Percentiles rank a stretch among this genome's conserved stretches.
phyloP scores from a whole-genome alignment of 2,113 vertebrate genomes.

The crab-eating macaque (Macaca fascicularis) region DNA sequence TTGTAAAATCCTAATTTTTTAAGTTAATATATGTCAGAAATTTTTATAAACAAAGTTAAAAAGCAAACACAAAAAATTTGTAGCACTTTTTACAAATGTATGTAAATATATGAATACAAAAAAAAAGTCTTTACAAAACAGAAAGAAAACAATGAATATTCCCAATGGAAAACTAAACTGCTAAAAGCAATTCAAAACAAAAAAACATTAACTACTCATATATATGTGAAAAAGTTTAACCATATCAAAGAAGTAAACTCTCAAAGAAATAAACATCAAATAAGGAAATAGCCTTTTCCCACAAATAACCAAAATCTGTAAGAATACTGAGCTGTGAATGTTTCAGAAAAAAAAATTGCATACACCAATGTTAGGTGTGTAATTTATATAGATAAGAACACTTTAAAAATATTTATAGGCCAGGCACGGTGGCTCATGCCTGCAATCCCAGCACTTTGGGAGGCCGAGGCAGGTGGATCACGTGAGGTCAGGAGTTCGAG shows the following conservation, averaged over 20 bases:
- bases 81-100: background rate
- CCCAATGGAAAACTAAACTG: background rate
- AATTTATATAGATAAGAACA: background rate
- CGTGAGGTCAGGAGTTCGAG: too few species aligned
- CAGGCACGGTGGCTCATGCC: too few species aligned
- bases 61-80: background rate
- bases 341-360: background rate
- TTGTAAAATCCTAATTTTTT: background rate
- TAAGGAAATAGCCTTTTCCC: background rate
- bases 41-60: background rate
- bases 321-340: background rate
- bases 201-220: background rate
- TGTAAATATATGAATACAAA: background rate
- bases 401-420: background rate
- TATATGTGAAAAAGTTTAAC: background rate
- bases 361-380: background rate
- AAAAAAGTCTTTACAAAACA: background rate
- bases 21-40: background rate
- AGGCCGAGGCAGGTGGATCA: too few species aligned
- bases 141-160: background rate
- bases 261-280: background rate
- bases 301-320: background rate
- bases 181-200: background rate
- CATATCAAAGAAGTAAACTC: background rate
- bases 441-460: too few species aligned